A percentile compares a stretch with the other conserved stretches of the same genome.
phyloP scores from a whole-genome alignment of 30 jellyfish, hydroid and myxozoan genomes.

The Phacellophora camtschatica region DNA sequence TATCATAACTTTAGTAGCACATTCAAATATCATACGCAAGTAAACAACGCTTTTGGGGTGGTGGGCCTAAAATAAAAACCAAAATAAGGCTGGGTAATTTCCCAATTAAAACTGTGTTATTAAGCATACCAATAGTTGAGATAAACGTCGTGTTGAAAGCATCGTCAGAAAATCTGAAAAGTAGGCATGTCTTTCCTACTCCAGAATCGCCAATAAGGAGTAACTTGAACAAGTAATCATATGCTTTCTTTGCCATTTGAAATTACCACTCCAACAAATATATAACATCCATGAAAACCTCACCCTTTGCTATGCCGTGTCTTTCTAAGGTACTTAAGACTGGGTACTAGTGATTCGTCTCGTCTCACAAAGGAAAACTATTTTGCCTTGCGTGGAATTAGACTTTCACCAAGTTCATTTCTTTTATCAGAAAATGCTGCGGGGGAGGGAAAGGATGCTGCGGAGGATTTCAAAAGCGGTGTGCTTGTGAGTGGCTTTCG shows the following conservation, averaged over 20 bases:
- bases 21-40: too few relatives aligned
- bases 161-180: slow-evolving; percentile 92
- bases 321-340: slow-evolving; percentile 57
- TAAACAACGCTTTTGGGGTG: too few relatives aligned
- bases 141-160: slow-evolving; percentile 93
- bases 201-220: slow-evolving; percentile 95
- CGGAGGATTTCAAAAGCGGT: too few relatives aligned
- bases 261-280: background rate
- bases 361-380: too few relatives aligned
- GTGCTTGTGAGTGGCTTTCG: too few relatives aligned
- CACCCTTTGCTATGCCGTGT: slow-evolving; percentile 29
- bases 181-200: slow-evolving; percentile 93
- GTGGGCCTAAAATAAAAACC: too few relatives aligned
- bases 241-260: slow-evolving; percentile 77
- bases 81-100: too few relatives aligned
- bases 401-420: too few relatives aligned
- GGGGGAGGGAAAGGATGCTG: background rate
- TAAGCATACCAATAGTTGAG: slow-evolving; percentile 92
- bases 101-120: too few relatives aligned
- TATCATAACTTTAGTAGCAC: too few relatives aligned
- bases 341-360: slow-evolving; percentile 30
- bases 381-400: too few relatives aligned
- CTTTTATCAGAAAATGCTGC: too few relatives aligned
- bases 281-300: slow-evolving; percentile 5
- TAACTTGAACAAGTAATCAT: slow-evolving; percentile 83